phyloP scores from a whole-genome alignment of 2,797 vertebrate species.

The Falco peregrinus region DNA sequence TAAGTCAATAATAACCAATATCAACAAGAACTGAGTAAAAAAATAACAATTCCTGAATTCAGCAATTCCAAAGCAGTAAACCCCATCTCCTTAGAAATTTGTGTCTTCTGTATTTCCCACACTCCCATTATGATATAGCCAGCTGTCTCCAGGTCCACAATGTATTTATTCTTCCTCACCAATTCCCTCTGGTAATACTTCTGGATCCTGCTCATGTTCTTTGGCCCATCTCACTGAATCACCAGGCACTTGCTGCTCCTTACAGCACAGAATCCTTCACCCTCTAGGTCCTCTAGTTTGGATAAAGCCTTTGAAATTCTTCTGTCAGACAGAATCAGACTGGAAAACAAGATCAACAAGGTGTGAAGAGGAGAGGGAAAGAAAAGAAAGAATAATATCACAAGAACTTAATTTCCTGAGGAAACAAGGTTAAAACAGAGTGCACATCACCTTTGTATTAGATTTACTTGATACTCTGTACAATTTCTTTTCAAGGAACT shows the following conservation, averaged over 20 bases:
- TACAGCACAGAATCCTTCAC: rapidly evolving
- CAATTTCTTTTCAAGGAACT: neutral
- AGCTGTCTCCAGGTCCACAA: neutral
- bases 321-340: neutral
- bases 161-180: neutral
- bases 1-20: neutral
- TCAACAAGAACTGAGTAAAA: neutral
- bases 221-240: neutral
- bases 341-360: neutral
- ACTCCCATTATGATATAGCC: neutral
- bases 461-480: neutral
- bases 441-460: neutral
- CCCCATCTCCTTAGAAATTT: neutral
- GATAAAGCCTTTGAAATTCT: neutral
- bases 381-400: neutral
- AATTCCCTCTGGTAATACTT: neutral
- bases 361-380: neutral
- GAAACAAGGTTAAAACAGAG: neutral
- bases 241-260: neutral
- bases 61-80: neutral
- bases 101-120: neutral
- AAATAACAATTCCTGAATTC: neutral
- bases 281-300: neutral
- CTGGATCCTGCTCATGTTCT: neutral
- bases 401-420: neutral